Evolutionary conservation across 2,888 invertebrate species (phyloP), one percentile per base, ranked within the genome.

Genomic region (Drosophila meridiana): DNA sequence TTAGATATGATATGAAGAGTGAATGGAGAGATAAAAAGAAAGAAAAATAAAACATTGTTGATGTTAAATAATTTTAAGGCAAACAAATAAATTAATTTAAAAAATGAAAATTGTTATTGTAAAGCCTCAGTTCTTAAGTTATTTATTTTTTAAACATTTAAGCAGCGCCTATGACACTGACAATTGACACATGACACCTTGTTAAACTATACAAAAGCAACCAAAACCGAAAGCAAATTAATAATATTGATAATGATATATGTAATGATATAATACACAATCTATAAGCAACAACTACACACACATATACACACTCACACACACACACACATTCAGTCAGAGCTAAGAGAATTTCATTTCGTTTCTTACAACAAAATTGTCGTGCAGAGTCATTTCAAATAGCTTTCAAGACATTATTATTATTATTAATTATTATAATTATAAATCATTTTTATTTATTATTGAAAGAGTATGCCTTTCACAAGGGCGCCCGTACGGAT

Each of bases 11-110:
- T 47, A 69, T 47, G 38, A 32, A 60, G 59, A 69, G 55, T 34
- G 50, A 20, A 64, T 43, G 64, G 43, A 67, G 61, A 65, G 55
- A 58, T 45, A 57, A 53, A 45, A 61, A 72, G 43, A n/a, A 42
- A 69, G 58, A 61, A 70, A 47, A 20, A 20, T 20, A 20, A 71
- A 83, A 88, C 82, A 88, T 88, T 87, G 87, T 87, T 87, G 75
- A 87, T 86, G 87, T 87, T 87, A 75, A 87, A 87, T 87, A 87
- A 76, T 87, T 87, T 87, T 87, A 87, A 87, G 87, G 69, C 76
- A 72, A 83, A 82, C 73, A 55, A 62, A 77, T 69, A 77, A 77
- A 78, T 81, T 84, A 84, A 87, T 87, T 71, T 78, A 13, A 52
- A 30, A 80, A 87, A 87, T 85, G 85, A 52, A 56, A 87, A 87